A percentile compares a stretch with the other conserved stretches of the same genome.
Conservation (phyloP, 2,113 vertebrate genomes). For the Promerops cafer region DNA sequence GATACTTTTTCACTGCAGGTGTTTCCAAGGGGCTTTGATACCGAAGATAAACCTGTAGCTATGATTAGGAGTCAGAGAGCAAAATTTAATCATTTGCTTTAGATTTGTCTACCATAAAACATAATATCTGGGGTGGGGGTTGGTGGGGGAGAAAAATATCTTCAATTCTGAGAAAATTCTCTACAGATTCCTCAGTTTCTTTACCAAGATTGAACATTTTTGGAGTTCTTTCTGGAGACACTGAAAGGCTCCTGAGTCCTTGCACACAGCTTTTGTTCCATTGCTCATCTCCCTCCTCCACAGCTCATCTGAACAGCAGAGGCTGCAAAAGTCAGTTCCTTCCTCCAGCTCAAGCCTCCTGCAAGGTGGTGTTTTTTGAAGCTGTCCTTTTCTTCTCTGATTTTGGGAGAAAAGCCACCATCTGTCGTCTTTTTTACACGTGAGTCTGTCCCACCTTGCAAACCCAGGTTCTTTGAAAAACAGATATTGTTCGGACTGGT, state of each 20-base stretch:
- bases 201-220: neutral
- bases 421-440: neutral
- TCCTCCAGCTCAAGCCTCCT: neutral
- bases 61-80: neutral
- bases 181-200: neutral
- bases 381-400: neutral
- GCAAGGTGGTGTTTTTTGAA: neutral
- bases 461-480: neutral
- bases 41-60: neutral
- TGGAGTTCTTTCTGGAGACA: neutral
- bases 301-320: neutral
- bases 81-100: neutral
- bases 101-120: neutral
- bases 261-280: neutral
- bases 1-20: neutral
- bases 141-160: neutral
- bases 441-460: neutral
- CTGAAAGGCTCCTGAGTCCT: neutral
- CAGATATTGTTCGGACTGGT: too few species aligned
- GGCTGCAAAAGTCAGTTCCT: neutral
- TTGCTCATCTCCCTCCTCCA: neutral
- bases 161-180: neutral
- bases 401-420: neutral
- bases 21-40: neutral
- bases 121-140: accelerated